Conservation (phyloP, 2,113 vertebrate genomes). For the Sylvia atricapilla region DNA sequence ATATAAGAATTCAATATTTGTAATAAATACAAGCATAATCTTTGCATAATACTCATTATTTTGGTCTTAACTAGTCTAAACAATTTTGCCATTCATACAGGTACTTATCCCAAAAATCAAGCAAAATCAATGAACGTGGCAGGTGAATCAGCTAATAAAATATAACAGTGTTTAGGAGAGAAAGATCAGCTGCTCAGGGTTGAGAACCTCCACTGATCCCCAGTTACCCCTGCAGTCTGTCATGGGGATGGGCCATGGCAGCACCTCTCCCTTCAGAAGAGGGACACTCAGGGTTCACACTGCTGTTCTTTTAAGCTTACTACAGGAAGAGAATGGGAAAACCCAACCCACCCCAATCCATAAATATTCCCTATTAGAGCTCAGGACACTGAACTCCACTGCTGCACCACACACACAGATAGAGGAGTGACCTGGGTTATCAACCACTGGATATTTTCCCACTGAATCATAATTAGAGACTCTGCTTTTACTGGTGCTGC, state of each 20-base stretch:
- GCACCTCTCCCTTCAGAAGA: background rate
- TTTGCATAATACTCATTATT: background rate
- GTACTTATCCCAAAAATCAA: background rate
- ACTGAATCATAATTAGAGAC: background rate
- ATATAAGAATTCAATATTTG: background rate
- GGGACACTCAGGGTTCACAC: background rate
- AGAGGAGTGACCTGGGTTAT: background rate
- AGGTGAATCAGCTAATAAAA: background rate
- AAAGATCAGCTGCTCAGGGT: background rate
- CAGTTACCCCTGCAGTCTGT: background rate
- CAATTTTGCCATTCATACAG: background rate
- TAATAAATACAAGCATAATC: background rate
- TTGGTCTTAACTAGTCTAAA: background rate
- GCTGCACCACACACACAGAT: background rate
- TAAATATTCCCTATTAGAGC: background rate
- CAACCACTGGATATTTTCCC: background rate
- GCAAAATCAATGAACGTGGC: background rate
- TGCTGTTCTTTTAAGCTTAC: background rate
- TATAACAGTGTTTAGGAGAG: background rate
- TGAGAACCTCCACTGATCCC: background rate
- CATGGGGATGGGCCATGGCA: background rate
- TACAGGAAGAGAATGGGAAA: background rate
- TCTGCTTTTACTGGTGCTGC: background rate
- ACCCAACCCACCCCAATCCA: background rate
- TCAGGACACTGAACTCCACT: background rate